Evolutionary conservation across 2,797 vertebrate genomes (phyloP).

Genomic region (Apodemus agrarius): DNA sequence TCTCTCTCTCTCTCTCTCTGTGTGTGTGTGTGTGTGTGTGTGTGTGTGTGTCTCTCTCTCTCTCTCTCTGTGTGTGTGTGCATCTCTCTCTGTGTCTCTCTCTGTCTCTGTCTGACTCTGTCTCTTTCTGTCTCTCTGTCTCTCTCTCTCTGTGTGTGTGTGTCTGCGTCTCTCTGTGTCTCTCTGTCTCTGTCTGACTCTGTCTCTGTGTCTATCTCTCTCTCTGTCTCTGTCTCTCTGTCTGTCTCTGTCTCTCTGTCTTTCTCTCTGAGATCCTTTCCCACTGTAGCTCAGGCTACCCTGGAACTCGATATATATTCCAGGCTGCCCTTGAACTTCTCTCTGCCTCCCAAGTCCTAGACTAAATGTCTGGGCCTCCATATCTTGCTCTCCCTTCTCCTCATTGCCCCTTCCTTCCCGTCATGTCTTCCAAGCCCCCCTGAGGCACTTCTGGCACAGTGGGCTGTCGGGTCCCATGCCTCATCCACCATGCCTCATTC

Average conservation of each 20-base stretch:
- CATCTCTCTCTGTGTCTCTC: fast-evolving
- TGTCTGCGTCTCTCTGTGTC: background rate
- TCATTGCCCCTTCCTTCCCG: fast-evolving
- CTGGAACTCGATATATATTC: background rate
- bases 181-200: fast-evolving
- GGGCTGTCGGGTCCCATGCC: background rate
- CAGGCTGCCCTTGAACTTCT: background rate
- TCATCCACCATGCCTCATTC: background rate
- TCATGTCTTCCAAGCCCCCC: background rate
- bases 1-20: fast-evolving
- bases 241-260: fast-evolving
- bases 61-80: no score
- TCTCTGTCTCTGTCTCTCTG: fast-evolving
- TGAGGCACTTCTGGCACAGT: background rate
- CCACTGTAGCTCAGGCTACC: background rate
- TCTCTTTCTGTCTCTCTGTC: no score
- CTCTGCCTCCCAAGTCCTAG: background rate
- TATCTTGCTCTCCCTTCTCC: background rate
- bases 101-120: no score
- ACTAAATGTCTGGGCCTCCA: background rate
- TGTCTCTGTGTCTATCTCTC: fast-evolving
- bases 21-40: no score
- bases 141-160: no score
- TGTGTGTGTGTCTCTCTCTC: fast-evolving
- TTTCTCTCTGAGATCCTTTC: background rate